Base-by-base conservation (phyloP, 2,888 invertebrate species). In the Mesochorus sp. region DNA sequence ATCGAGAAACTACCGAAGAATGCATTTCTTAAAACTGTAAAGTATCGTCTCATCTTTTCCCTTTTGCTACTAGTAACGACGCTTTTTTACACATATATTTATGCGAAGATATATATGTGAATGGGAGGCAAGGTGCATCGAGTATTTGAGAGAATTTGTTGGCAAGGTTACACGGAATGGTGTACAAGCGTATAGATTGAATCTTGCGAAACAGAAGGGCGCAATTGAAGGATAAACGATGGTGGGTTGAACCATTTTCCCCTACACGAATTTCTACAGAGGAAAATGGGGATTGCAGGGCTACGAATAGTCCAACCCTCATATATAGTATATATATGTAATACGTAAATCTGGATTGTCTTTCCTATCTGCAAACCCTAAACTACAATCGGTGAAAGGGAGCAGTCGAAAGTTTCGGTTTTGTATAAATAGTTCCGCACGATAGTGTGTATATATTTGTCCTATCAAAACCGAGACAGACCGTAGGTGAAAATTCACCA, bases 41-140 rank as follows among this genome's bases (percentile, higher is more conserved):
- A 79, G 62, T 76, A 55, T 72, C 39, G 37, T 68, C 67, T 47
- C 66, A 64, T 64, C 55, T 51, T 51, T 39, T 62, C 70, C 47
- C 67, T 8, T 44, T 55, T 49, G 24, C 49, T 21, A 24, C n/a
- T 21, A 10, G 47, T 24, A 21, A 24, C 26, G 66, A n/a, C 59
- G 44, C 17, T 47, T 75, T 67, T 61, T n/a, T 49, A 37, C 28
- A 12, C 24, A 17, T 61, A 62, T n/a, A 57, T 44, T 12, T 31
- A 66, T 24, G 21, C 26, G 12, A n/a, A n/a, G n/a, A n/a, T 17
- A 57, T 39, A 28, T 21, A 55, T 6, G 2, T 19, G 26, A 19
- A 19, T 28, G 31, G 49, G 44, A 14, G 12, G 53, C 14, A 31
- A 6, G 28, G 64, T 42, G 39, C 42, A 34, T 51, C 70, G 71